Evolutionary conservation across 2,888 invertebrate genomes (phyloP).

Genomic region (Nyleta sp.): DNA sequence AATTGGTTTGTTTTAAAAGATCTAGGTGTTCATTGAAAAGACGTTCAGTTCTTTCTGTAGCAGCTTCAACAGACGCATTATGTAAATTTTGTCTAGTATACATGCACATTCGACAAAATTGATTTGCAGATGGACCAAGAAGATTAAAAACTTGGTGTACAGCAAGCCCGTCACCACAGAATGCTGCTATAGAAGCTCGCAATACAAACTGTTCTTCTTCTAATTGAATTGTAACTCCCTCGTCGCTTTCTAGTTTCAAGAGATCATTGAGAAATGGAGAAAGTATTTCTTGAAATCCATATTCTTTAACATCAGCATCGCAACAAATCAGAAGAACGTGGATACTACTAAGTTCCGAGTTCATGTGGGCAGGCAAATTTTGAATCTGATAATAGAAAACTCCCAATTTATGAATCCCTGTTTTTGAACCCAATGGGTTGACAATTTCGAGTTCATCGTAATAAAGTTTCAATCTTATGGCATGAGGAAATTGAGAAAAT

Average conservation of each 20-base stretch:
- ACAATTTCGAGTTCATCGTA: slow-evolving; percentile 64
- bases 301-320: slow-evolving; percentile 53
- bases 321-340: slow-evolving; percentile 55
- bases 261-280: slow-evolving; percentile 63
- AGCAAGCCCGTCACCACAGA: slow-evolving; percentile 64
- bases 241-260: slow-evolving; percentile 55
- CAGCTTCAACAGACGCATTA: slow-evolving; percentile 3
- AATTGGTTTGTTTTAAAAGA: not conserved
- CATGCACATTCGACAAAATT: slow-evolving; percentile 27
- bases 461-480: slow-evolving; percentile 44
- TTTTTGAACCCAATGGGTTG: slow-evolving; percentile 31
- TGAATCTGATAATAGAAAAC: slow-evolving; percentile 52
- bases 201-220: slow-evolving; percentile 42
- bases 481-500: slow-evolving; percentile 39
- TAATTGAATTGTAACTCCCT: slow-evolving; percentile 48
- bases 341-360: slow-evolving; percentile 55
- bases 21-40: slow-evolving; percentile 28
- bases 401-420: slow-evolving; percentile 61
- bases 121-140: slow-evolving; percentile 50
- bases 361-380: slow-evolving; percentile 59
- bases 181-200: slow-evolving; percentile 43
- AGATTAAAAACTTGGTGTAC: slow-evolving; percentile 60
- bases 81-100: slow-evolving; percentile 20
- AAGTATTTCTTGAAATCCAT: slow-evolving; percentile 57
- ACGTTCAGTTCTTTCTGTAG: slow-evolving; percentile 26